Base-by-base conservation (phyloP, 2,797 vertebrate species). In the Otolemur crassicaudatus region DNA sequence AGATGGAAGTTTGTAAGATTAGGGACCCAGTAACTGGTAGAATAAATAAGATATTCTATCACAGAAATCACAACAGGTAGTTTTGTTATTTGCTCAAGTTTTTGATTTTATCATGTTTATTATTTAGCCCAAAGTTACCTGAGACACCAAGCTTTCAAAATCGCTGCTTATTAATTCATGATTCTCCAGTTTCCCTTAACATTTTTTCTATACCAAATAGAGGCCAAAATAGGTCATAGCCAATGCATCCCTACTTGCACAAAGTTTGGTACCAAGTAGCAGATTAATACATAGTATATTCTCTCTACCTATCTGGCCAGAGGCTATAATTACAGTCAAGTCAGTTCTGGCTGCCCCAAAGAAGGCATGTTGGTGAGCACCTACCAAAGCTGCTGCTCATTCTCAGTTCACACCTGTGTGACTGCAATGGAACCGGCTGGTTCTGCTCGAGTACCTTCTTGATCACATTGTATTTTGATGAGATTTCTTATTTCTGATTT, bases 201-300 rank as follows among this genome's bases (percentile, higher is more conserved):
- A 0, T 1, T 4, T 56, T 56, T 27, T 22, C 83, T 23, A 5
- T 25, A 31, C 7, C n/a, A n/a, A 46, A 27, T 2, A 14, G 10
- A 29, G 49, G 19, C 46, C 27, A 7, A 65, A 25, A 29, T 3
- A 11, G 7, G 31, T 8, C 3, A 8, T 2, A 4, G 6, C 3
- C 13, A 1, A 2, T 0, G 2, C 7, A 9, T 22, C 20, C 25
- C 3, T 12, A 0, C 31, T 34, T 70, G 17, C 22, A 11, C 25
- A 37, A n/a, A 3, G 23, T 56, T 60, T 46, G 20, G 17, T 27
- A 8, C 20, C 1, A 7, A 16, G 27, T 7, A 25, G 43, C 17
- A n/a, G 29, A 17, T 1, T 65, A 65, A 46, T 31, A 23, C 14
- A 10, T 31, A 31, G n/a, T 31, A 23, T 19, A 13, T 46, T 63